Evolutionary conservation across 2,113 vertebrate species (phyloP).

Genomic region (Talpa occidentalis): DNA sequence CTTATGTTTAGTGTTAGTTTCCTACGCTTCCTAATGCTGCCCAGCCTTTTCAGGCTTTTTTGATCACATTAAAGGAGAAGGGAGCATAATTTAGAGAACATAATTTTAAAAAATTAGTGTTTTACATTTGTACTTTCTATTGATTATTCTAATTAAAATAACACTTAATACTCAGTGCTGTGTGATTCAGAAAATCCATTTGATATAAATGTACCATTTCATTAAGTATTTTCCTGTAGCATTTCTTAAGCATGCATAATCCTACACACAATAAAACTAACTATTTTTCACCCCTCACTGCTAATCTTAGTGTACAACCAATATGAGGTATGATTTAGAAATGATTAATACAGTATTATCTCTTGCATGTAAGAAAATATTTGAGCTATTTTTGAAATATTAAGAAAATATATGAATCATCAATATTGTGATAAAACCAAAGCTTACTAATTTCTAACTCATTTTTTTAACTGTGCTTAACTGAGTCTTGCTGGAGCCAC

Average conservation of each 20-base stretch:
- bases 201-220: background rate
- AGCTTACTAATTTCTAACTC: background rate
- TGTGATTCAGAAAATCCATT: slow-evolving; percentile 66
- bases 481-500: background rate
- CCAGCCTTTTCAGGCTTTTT: background rate
- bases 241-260: background rate
- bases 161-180: background rate
- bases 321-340: background rate
- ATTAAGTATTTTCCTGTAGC: background rate
- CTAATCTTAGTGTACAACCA: background rate
- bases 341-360: background rate
- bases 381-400: background rate
- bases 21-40: background rate
- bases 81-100: background rate
- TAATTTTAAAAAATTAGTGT: background rate
- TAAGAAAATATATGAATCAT: background rate
- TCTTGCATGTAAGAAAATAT: background rate
- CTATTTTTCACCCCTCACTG: background rate
- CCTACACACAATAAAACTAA: background rate
- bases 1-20: slow-evolving; percentile 22
- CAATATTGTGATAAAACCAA: background rate
- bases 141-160: slow-evolving; percentile 58
- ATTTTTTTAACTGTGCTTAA: background rate
- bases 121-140: slow-evolving; percentile 24
- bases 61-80: background rate